phyloP scores from a whole-genome alignment of 2,113 vertebrate species.

The Gracilinanus agilis region DNA sequence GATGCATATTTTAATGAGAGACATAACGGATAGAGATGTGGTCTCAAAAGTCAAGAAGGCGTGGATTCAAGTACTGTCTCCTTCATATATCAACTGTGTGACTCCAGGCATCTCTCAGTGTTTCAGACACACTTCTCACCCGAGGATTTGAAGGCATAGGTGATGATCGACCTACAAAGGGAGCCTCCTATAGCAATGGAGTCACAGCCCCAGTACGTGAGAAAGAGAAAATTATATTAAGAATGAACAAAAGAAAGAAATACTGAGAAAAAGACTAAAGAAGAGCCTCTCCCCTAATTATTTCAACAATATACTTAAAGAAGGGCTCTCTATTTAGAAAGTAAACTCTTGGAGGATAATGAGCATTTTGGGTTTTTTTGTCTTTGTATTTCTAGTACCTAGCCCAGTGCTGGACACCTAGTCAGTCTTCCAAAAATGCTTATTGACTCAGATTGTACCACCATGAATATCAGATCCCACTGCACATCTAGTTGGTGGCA shows the following conservation, averaged over 20 bases:
- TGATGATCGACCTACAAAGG: not conserved
- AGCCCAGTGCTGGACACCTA: not conserved
- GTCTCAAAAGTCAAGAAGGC: not conserved
- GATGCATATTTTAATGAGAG: not conserved
- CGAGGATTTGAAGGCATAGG: not conserved
- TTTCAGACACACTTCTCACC: not conserved
- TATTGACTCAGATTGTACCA: not conserved
- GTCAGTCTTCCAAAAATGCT: not conserved
- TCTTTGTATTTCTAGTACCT: not conserved
- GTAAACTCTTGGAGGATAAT: not conserved
- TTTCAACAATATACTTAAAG: not conserved
- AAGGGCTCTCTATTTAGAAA: too few species aligned
- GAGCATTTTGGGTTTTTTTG: not conserved
- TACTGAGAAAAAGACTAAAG: not conserved
- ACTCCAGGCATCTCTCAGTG: not conserved
- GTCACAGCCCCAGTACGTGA: not conserved
- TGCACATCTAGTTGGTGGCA: not conserved
- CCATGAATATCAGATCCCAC: not conserved
- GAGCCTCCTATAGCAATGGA: not conserved
- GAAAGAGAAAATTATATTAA: not conserved
- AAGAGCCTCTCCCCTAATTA: not conserved
- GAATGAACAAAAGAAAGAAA: not conserved
- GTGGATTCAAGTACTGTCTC: not conserved
- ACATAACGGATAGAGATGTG: not conserved
- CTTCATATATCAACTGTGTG: not conserved